Conservation (phyloP, 30 jellyfish, hydroid and myxozoan genomes). For the Mastigias papua region DNA sequence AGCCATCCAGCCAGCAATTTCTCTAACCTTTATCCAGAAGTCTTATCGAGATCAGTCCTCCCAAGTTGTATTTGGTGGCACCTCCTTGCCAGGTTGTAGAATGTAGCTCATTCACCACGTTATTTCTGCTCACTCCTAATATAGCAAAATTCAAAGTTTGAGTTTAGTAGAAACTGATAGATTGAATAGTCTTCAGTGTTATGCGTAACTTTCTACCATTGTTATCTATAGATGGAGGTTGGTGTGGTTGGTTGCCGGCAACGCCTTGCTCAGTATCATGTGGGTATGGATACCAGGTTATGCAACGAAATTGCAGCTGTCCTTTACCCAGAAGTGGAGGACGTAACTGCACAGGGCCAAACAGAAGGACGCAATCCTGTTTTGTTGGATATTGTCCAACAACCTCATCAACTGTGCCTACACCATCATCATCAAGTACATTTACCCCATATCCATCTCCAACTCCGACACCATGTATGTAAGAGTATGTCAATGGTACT, state of each 20-base stretch:
- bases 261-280: constrained; percentile 45
- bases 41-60: too few relatives aligned
- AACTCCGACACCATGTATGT: background rate
- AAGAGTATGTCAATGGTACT: too few relatives aligned
- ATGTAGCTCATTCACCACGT: too few relatives aligned
- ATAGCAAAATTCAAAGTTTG: too few relatives aligned
- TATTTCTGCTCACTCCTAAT: too few relatives aligned
- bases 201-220: too few relatives aligned
- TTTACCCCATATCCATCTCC: background rate
- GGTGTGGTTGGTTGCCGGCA: constrained; percentile 17
- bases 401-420: background rate
- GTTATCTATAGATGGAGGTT: constrained; percentile 15
- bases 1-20: too few relatives aligned
- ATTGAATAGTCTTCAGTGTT: too few relatives aligned
- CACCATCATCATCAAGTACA: background rate
- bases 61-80: too few relatives aligned
- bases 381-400: constrained; percentile 31
- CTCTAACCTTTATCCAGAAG: too few relatives aligned
- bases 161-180: too few relatives aligned
- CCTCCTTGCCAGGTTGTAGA: too few relatives aligned
- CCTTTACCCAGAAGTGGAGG: constrained; percentile 32
- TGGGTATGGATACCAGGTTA: constrained; percentile 2
- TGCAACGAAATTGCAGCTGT: constrained; percentile 11
- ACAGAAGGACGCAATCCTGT: background rate
- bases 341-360: constrained; percentile 28